phyloP scores from a whole-genome alignment of 2,113 vertebrate species.

The Leptodactylus fuscus region DNA sequence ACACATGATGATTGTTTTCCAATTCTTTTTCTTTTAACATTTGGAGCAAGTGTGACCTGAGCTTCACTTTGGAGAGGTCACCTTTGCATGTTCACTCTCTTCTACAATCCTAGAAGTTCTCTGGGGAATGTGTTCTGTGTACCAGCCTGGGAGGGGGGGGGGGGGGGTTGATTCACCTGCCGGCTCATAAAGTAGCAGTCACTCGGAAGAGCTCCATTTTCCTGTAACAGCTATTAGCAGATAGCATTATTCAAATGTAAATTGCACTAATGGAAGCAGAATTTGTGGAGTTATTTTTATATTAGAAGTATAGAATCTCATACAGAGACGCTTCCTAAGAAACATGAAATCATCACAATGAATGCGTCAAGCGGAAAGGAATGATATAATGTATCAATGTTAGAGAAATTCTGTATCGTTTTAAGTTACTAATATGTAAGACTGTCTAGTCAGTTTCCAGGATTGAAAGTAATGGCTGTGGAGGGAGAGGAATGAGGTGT shows the following conservation, averaged over 20 bases:
- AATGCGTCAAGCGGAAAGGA: neutral
- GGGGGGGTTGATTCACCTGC: neutral
- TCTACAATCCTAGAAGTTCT: neutral
- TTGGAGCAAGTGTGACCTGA: neutral
- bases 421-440: neutral
- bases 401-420: neutral
- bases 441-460: neutral
- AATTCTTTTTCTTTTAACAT: too few relatives aligned
- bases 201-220: neutral
- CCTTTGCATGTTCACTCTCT: neutral
- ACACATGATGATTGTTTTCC: neutral
- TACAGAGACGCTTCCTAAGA: neutral
- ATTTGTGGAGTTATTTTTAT: neutral
- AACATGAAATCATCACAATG: neutral
- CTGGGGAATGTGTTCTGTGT: neutral
- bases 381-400: neutral
- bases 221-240: constrained; percentile 4
- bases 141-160: too few relatives aligned
- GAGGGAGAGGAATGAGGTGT: neutral
- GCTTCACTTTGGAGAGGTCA: neutral
- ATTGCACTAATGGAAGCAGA: constrained; percentile 21
- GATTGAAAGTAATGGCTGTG: neutral
- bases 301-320: neutral
- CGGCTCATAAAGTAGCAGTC: neutral
- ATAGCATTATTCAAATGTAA: constrained; percentile 6